Conservation (phyloP, 2,888 invertebrate genomes). For the Lepidocyrtinus sp. region DNA sequence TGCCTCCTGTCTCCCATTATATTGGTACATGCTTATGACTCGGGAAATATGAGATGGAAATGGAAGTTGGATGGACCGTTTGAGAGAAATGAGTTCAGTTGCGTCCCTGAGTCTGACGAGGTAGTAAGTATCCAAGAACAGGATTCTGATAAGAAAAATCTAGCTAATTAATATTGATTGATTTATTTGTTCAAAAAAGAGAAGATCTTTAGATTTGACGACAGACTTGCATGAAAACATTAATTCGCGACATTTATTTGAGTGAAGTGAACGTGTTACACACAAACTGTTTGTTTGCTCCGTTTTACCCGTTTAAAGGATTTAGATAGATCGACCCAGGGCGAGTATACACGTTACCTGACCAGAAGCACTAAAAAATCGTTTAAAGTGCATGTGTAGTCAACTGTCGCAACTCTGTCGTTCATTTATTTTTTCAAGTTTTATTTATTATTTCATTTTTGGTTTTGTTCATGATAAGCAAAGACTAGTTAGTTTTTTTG, state of each 20-base stretch:
- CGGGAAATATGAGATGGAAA: too few species aligned
- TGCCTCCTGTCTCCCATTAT: too few species aligned
- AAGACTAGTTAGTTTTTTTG: neutral
- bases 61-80: neutral
- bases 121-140: too few species aligned
- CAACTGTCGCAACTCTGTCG: neutral
- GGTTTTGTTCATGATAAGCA: neutral
- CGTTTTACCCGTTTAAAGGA: too few species aligned
- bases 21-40: too few species aligned
- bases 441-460: neutral
- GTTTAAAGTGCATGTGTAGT: too few species aligned
- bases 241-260: neutral
- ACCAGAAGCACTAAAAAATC: too few species aligned
- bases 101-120: conserved; percentile 56
- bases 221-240: too few species aligned
- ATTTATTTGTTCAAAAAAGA: too few species aligned
- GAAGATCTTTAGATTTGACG: too few species aligned
- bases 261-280: neutral
- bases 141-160: conserved; percentile 7
- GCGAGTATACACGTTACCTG: too few species aligned
- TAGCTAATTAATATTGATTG: conserved; percentile 9
- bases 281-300: too few species aligned
- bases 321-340: neutral
- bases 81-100: conserved; percentile 32
- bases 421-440: neutral